Evolutionary conservation across 53 echinoderm and acorn worm species (phyloP).

Genomic region (Glandiceps talaboti): DNA sequence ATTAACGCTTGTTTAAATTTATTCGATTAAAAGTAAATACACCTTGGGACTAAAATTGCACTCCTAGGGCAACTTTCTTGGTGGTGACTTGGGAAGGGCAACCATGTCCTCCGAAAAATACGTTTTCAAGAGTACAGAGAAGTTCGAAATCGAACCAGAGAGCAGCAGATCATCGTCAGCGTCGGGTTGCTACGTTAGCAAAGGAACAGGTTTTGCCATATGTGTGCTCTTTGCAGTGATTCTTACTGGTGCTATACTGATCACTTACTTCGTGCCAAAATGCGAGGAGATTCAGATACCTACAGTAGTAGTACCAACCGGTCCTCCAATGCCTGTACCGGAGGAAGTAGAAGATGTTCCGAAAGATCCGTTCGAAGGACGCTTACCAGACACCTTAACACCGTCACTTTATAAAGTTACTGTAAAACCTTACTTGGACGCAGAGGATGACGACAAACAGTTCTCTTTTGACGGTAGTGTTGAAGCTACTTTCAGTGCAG

Average conservation of each 20-base stretch:
- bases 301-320: too few species aligned
- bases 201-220: not conserved
- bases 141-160: not conserved
- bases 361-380: conserved; percentile 42
- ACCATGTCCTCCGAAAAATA: not conserved
- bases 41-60: too few species aligned
- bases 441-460: conserved; percentile 30
- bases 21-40: too few species aligned
- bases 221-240: not conserved
- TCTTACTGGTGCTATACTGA: not conserved
- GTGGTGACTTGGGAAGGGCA: too few species aligned
- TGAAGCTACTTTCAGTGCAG: conserved; percentile 44
- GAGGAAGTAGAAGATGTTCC: not conserved
- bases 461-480: conserved; percentile 88
- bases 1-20: too few species aligned
- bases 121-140: not conserved
- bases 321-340: not conserved
- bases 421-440: conserved; percentile 66
- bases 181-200: not conserved
- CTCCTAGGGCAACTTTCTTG: too few species aligned
- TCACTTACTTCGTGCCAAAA: not conserved
- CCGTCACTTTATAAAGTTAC: conserved; percentile 52
- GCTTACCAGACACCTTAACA: conserved; percentile 43
- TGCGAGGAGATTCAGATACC: not conserved
- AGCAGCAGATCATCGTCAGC: not conserved